phyloP scores from a whole-genome alignment of 1,140 invertebrate genomes.

The Heliconius hermathena region DNA sequence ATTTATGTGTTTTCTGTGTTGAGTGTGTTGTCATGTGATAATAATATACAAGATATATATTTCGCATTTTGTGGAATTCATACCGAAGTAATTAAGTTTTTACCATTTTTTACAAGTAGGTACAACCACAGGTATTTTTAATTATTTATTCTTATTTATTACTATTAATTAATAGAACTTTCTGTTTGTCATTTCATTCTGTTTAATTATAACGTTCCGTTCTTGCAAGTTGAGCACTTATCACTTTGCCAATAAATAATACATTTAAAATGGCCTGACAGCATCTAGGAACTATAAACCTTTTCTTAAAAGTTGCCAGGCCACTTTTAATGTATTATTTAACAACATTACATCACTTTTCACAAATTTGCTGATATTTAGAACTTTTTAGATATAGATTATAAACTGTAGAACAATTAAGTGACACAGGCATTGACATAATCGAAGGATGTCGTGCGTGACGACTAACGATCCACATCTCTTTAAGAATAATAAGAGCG shows the following conservation, averaged over 20 bases:
- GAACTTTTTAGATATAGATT: not conserved
- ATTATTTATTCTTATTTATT: no score
- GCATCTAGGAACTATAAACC: no score
- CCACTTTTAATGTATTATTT: no score
- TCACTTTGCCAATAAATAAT: no score
- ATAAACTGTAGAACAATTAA: not conserved
- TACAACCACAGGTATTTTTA: no score
- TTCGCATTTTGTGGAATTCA: not conserved
- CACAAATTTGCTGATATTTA: not conserved
- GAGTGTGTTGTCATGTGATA: no score
- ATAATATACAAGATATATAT: not conserved
- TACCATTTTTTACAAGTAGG: not conserved
- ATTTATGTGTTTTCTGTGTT: no score
- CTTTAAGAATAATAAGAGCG: not conserved
- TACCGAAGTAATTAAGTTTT: not conserved
- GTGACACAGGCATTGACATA: slow-evolving; percentile 25
- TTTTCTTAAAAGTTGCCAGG: not conserved
- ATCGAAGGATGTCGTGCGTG: slow-evolving; percentile 22
- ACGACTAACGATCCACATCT: slow-evolving; percentile 7
- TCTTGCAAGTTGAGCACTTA: no score
- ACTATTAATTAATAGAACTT: no score
- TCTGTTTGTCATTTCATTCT: no score
- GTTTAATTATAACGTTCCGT: no score
- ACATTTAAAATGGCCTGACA: no score
- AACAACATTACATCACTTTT: not conserved